Conservation (phyloP, 2,888 invertebrate genomes). For the Darwinula stevensoni region DNA sequence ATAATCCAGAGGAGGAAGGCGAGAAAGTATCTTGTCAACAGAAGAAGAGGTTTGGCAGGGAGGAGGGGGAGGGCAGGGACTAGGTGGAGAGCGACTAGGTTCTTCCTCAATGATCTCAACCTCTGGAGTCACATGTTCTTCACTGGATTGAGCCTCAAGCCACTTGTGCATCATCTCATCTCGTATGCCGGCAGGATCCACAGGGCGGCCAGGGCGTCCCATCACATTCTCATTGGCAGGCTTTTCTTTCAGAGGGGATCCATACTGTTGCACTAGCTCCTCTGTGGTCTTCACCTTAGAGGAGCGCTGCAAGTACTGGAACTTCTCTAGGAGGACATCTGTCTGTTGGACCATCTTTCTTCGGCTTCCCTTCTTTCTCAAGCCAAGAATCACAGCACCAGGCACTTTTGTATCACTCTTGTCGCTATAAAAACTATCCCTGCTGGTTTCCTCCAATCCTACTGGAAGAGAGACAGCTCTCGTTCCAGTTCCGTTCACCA, state of each 20-base stretch:
- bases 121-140: conserved; percentile 14
- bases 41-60: neutral
- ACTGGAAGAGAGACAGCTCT: too few species aligned
- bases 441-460: conserved; percentile 12
- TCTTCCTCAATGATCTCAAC: conserved; percentile 17
- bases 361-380: neutral
- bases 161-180: conserved; percentile 8
- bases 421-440: conserved; percentile 12
- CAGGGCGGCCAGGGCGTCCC: neutral
- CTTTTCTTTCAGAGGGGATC: neutral
- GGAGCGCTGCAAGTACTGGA: conserved; percentile 26
- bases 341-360: conserved; percentile 4
- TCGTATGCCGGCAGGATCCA: conserved; percentile 5
- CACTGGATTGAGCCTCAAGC: conserved; percentile 5
- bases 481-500: neutral
- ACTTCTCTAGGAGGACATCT: conserved; percentile 22
- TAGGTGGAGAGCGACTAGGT: neutral
- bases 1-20: conserved; percentile 32
- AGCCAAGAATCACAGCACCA: conserved; percentile 3
- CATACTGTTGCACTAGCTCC: conserved; percentile 27
- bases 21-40: conserved; percentile 21
- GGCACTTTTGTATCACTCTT: conserved; percentile 6
- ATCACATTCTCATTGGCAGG: conserved; percentile 1
- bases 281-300: conserved; percentile 39
- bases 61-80: neutral